Percentiles rank a stretch among this genome's conserved stretches.
These are phyloP conservation scores for Gambusia affinis DNA, from an alignment of 2,113 vertebrate species.

Conservation along the genomic window DNA sequence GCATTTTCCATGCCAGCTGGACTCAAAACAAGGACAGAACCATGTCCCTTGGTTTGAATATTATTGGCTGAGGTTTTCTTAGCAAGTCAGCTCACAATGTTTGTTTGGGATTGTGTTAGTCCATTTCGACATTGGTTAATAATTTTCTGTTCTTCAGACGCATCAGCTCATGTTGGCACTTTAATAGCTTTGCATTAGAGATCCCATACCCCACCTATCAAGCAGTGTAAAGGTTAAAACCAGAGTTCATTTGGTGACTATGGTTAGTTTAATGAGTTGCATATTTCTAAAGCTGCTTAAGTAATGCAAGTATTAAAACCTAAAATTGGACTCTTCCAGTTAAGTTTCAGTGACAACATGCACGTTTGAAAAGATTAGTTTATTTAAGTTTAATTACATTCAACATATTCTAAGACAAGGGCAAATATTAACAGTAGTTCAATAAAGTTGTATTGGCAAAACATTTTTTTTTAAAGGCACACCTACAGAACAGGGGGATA, in stretches of 20 bases:
- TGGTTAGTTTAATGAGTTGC: too few relatives aligned
- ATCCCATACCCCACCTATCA: too few relatives aligned
- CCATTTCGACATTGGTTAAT: constrained; percentile 27
- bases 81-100: background rate
- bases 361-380: constrained; percentile 27
- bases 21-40: constrained; percentile 40
- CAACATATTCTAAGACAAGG: constrained; percentile 35
- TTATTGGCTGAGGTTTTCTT: background rate
- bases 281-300: too few relatives aligned
- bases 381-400: constrained; percentile 52
- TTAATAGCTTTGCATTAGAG: background rate
- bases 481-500: constrained; percentile 32
- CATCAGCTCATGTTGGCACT: background rate
- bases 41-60: background rate
- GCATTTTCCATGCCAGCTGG: constrained; percentile 46
- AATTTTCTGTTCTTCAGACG: constrained; percentile 8
- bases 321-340: too few relatives aligned
- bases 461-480: constrained; percentile 45
- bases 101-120: background rate
- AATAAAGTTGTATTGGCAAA: background rate
- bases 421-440: background rate
- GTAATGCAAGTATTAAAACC: too few relatives aligned
- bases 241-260: background rate
- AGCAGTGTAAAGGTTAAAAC: background rate
- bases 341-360: background rate